Conservation (phyloP, 1,140 invertebrate genomes). For the Drusus annulatus region DNA sequence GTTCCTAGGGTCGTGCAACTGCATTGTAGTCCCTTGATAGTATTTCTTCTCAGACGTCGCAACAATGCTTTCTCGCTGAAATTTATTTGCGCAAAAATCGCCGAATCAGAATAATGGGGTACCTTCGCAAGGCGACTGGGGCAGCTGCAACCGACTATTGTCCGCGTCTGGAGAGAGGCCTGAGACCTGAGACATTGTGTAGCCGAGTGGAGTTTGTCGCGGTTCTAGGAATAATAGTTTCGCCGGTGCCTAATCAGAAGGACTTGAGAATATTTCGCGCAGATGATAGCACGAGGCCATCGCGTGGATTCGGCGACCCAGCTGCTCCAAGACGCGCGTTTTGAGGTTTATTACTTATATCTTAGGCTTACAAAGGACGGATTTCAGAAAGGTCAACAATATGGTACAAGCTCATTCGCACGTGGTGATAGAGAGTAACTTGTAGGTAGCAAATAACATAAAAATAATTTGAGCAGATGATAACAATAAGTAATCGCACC, state of each 20-base stretch:
- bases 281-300: background rate
- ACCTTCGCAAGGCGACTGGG: background rate
- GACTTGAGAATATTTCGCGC: background rate
- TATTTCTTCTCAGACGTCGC: slow-evolving; percentile 30
- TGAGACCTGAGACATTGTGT: slow-evolving; percentile 31
- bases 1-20: slow-evolving; percentile 7
- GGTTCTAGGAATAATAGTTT: slow-evolving; percentile 1
- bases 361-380: too few species aligned
- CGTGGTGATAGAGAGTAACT: too few species aligned
- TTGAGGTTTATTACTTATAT: background rate
- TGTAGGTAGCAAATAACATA: too few species aligned
- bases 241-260: background rate
- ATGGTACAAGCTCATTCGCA: too few species aligned
- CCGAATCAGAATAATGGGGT: slow-evolving; percentile 28
- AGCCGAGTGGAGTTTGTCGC: background rate
- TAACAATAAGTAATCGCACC: too few species aligned
- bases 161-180: slow-evolving; percentile 5
- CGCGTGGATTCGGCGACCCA: background rate
- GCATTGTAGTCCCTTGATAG: slow-evolving; percentile 17
- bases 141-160: slow-evolving; percentile 24
- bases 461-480: too few species aligned
- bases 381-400: too few species aligned
- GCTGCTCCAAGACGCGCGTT: slow-evolving; percentile 5
- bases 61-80: slow-evolving; percentile 26
- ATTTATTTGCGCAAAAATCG: slow-evolving; percentile 40